Percentiles rank a stretch among this genome's conserved stretches.
These are phyloP conservation scores for Rhagonycha lutea DNA, from an alignment of 2,888 invertebrate species.

Conservation along the genomic window DNA sequence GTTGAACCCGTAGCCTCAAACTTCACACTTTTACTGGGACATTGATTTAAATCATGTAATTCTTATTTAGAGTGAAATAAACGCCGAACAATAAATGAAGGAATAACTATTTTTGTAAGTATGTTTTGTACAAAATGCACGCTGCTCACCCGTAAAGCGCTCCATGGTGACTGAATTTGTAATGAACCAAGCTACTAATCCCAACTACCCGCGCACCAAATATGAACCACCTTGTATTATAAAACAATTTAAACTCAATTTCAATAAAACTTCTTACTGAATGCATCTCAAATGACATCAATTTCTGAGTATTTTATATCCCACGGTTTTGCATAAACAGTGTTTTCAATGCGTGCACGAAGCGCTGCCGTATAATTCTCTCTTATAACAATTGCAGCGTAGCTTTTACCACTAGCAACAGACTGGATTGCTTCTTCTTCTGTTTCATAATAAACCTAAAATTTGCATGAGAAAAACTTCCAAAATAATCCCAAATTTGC, in stretches of 20 bases:
- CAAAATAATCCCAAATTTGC: slow-evolving; percentile 39
- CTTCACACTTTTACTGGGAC: no score
- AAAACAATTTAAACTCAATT: neutral
- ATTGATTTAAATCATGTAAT: no score
- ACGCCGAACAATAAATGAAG: no score
- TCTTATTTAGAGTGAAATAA: no score
- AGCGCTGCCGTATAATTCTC: slow-evolving; percentile 76
- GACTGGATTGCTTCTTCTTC: slow-evolving; percentile 67
- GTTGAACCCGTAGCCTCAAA: no score
- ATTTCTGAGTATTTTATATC: slow-evolving; percentile 69
- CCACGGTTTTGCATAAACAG: slow-evolving; percentile 58
- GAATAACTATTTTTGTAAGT: no score
- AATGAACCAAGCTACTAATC: no score
- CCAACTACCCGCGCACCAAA: no score
- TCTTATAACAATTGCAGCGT: slow-evolving; percentile 76
- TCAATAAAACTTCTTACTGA: slow-evolving; percentile 64
- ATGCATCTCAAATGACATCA: slow-evolving; percentile 77
- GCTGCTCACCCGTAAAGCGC: no score
- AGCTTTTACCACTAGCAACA: slow-evolving; percentile 72
- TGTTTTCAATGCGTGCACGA: slow-evolving; percentile 58
- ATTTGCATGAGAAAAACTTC: slow-evolving; percentile 40
- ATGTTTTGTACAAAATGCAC: no score
- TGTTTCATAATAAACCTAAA: slow-evolving; percentile 52
- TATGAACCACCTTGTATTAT: no score
- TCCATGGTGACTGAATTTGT: no score